Conservation (phyloP, 2,113 vertebrate species). For the Hystrix cristata region DNA sequence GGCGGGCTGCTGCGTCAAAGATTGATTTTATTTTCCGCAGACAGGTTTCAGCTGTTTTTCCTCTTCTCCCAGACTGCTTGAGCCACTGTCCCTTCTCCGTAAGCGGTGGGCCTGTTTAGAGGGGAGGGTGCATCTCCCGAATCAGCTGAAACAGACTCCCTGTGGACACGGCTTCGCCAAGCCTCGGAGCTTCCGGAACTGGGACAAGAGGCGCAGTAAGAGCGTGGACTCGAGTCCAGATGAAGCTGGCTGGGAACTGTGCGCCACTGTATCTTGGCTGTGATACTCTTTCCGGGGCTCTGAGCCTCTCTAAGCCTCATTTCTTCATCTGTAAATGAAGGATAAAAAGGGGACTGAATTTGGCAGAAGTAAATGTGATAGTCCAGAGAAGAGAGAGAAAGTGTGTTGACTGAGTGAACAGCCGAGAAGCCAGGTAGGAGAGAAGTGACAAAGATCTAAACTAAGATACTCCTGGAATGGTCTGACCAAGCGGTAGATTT, state of each 20-base stretch:
- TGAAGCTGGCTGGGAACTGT: not conserved
- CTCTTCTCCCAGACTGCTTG: conserved; percentile 36
- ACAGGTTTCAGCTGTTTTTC: not conserved
- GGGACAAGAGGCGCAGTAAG: not conserved
- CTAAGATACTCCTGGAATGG: not conserved
- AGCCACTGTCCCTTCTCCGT: not conserved
- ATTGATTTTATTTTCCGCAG: not conserved
- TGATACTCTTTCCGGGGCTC: not conserved
- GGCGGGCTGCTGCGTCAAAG: not conserved
- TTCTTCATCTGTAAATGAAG: not conserved
- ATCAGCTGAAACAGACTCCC: not conserved
- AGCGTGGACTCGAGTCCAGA: not conserved
- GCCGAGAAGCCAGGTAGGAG: not conserved
- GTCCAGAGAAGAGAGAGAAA: not conserved
- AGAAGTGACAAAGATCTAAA: not conserved
- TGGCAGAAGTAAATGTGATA: not conserved
- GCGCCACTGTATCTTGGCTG: not conserved
- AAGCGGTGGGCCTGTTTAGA: not conserved
- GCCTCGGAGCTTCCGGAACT: not conserved
- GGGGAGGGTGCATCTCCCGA: not conserved
- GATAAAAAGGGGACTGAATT: not conserved
- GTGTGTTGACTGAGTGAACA: not conserved
- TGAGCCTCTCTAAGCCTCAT: not conserved
- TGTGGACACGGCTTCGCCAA: not conserved
- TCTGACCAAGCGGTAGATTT: not conserved